These are phyloP conservation scores for Plutomurus gul DNA, from an alignment of 1,140 invertebrate genomes.

Conservation along the genomic window DNA sequence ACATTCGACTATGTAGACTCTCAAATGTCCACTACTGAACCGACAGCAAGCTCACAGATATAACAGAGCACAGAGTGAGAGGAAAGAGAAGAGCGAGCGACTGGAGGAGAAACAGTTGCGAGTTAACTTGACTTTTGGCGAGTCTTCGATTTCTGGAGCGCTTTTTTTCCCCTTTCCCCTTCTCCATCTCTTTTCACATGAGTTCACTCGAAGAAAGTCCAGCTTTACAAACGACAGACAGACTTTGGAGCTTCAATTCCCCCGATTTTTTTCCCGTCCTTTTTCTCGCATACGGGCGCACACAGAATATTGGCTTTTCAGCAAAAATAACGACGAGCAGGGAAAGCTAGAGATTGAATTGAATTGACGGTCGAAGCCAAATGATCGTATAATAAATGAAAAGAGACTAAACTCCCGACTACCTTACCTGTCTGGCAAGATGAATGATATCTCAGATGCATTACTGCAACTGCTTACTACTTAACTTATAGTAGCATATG, in stretches of 20 bases:
- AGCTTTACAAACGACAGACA: conserved; percentile 12
- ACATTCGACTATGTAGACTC: no score
- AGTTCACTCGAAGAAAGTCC: conserved; percentile 28
- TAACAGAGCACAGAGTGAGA: no score
- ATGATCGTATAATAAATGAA: conserved; percentile 30
- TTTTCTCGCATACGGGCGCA: neutral
- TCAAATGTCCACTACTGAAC: no score
- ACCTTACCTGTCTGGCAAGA: conserved; percentile 5
- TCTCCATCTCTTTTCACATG: conserved; percentile 27
- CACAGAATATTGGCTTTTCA: conserved; percentile 21
- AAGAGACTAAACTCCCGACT: conserved; percentile 15
- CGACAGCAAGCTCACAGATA: no score
- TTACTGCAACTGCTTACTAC: no score
- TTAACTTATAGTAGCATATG: no score
- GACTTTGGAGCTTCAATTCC: neutral
- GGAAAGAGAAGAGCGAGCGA: no score
- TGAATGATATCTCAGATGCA: conserved; percentile 11
- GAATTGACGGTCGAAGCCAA: conserved; percentile 25
- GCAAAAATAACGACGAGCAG: conserved; percentile 9
- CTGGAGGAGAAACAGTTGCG: no score
- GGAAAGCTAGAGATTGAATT: conserved; percentile 9
- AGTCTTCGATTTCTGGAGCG: conserved; percentile 6
- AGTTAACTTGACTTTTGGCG: conserved; percentile 28
- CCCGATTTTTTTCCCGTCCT: neutral
- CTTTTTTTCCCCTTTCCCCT: neutral